Base-by-base conservation (phyloP, 2,797 vertebrate genomes). In the Ambastaia sidthimunki region DNA sequence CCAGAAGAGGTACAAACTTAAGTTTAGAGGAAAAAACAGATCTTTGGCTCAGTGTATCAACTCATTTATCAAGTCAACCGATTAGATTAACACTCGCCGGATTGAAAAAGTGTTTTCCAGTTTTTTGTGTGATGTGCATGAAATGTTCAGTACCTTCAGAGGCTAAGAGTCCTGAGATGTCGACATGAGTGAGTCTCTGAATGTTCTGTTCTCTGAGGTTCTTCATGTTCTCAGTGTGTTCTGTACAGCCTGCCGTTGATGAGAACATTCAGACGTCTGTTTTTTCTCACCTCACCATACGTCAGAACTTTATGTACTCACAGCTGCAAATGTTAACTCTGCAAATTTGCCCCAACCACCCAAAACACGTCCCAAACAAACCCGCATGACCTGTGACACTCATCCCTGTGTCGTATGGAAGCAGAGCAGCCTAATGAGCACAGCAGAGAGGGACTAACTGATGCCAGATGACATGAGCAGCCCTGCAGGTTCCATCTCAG, bases 401-500 rank as follows among this genome's bases (percentile, higher is more conserved):
- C 71, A 34, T 65, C 50, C 47, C 79, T 74, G 23, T 67, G 74
- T 50, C 74, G 77, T 71, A 72, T 65, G 50, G 55, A 50, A 83
- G 81, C 78, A 76, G 84, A 77, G 69, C 48, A 86, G 79, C 72
- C 81, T 90, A 89, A 91, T 85, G 85, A 88, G 86, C 80, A 88
- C 90, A 90, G 85, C 85, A 90, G 88, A 72, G 63, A 82, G 63
- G 73, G 67, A 78, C 86, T 92, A 90, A 91, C 89, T 52, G 83
- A 85, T 89, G 88, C 89, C 91, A 94, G 91, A 92, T 93, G 92
- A 85, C n/a, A 3, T 66, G 3, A 55, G 81, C 25, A 67, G 81
- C 76, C 85, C 71, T 74, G 77, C 70, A 69, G 76, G 68, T 66
- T 83, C 59, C 9, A 23, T 25, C 16, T 71, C 34, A 66, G 62